A percentile compares a stretch with the other conserved stretches of the same genome.
These are phyloP conservation scores for Sarcophilus harrisii DNA, from an alignment of 2,797 vertebrate genomes.

Conservation along the genomic window DNA sequence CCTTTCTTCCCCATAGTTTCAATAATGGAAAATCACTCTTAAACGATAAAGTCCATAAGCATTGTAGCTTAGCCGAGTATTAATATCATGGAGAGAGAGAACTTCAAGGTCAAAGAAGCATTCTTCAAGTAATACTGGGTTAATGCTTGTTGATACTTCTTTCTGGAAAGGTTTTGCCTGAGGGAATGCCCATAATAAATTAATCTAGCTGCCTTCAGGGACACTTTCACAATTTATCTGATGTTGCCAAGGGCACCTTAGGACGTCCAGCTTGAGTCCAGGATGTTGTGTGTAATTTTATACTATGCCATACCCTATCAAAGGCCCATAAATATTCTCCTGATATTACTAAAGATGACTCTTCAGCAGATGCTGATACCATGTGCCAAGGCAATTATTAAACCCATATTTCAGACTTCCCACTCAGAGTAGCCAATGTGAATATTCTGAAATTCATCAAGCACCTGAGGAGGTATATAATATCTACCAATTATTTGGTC, in stretches of 20 bases:
- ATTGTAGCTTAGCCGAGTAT: constrained; percentile 36
- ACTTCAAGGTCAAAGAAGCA: constrained; percentile 49
- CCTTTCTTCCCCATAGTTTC: constrained; percentile 11
- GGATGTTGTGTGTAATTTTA: constrained; percentile 50
- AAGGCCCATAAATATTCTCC: constrained; percentile 63
- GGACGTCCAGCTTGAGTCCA: background rate
- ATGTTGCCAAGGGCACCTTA: constrained; percentile 65
- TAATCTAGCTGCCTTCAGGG: constrained; percentile 55
- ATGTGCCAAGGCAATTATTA: constrained; percentile 57
- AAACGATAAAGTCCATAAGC: background rate
- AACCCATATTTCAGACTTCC: constrained; percentile 61
- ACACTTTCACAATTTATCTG: constrained; percentile 28
- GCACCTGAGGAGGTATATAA: constrained; percentile 5
- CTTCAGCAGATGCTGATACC: constrained; percentile 61
- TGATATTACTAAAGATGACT: constrained; percentile 51
- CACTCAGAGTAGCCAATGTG: constrained; percentile 24
- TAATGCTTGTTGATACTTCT: constrained; percentile 49
- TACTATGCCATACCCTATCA: constrained; percentile 42
- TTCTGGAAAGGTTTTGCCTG: constrained; percentile 58
- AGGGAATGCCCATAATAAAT: constrained; percentile 54
- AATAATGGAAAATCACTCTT: background rate
- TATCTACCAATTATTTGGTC: constrained; percentile 4
- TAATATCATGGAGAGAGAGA: background rate
- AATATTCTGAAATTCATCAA: constrained; percentile 67
- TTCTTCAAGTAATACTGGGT: constrained; percentile 29